Conservation (phyloP, 1,140 invertebrate species). For the Spodoptera litura region DNA sequence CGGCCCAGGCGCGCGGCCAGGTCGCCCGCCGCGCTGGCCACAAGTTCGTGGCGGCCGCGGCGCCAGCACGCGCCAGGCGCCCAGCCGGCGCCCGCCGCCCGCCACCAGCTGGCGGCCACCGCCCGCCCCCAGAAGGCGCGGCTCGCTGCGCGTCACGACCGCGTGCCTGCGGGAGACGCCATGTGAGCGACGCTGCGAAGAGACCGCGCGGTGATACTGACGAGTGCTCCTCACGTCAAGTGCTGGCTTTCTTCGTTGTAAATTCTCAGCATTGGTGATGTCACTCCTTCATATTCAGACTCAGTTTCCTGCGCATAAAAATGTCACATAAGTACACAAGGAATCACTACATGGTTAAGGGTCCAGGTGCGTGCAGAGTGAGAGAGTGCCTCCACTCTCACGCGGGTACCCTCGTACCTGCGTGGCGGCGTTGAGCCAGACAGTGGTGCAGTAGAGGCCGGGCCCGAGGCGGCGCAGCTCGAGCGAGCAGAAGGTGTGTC, state of each 20-base stretch:
- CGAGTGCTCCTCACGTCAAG: slow-evolving; percentile 67
- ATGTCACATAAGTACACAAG: not conserved
- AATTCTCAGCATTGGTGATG: slow-evolving; percentile 65
- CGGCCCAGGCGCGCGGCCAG: slow-evolving; percentile 55
- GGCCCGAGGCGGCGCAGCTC: slow-evolving; percentile 60
- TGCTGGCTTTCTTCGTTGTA: slow-evolving; percentile 71
- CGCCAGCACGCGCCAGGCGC: slow-evolving; percentile 53
- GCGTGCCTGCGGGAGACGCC: not conserved
- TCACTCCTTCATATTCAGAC: slow-evolving; percentile 71
- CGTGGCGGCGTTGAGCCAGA: slow-evolving; percentile 72
- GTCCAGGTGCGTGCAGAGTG: no score
- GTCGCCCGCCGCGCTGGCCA: slow-evolving; percentile 51
- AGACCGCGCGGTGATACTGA: not conserved
- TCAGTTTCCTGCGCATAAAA: slow-evolving; percentile 61
- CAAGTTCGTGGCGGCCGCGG: slow-evolving; percentile 52
- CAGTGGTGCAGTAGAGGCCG: slow-evolving; percentile 60
- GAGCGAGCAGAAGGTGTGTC: slow-evolving; percentile 62
- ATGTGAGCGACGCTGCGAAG: not conserved
- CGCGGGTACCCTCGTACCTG: slow-evolving; percentile 55
- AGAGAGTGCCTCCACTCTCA: not conserved
- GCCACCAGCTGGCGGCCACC: slow-evolving; percentile 51
- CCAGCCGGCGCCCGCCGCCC: slow-evolving; percentile 54
- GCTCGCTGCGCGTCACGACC: not conserved
- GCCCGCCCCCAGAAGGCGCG: slow-evolving; percentile 55
- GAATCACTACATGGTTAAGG: no score